A percentile compares a stretch with the other conserved stretches of the same genome.
phyloP scores from a whole-genome alignment of 2,888 invertebrate species.

The Chalcis sispes region DNA sequence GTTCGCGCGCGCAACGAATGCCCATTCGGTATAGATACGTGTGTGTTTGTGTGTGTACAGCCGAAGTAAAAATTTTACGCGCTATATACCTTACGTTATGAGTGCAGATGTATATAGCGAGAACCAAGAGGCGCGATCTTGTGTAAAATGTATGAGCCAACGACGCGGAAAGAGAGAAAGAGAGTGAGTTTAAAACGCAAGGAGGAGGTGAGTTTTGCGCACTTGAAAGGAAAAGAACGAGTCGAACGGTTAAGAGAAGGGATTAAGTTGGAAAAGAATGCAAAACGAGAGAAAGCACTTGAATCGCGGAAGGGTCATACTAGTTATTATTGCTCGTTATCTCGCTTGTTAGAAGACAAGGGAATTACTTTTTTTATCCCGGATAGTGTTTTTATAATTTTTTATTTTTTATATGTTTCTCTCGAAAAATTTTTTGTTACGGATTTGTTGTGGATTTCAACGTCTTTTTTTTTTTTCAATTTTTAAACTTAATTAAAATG shows the following conservation, averaged over 20 bases:
- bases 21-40: too few species aligned
- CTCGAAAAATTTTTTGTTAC: too few species aligned
- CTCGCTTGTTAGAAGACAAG: not conserved
- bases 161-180: slow-evolving; percentile 28
- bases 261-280: not conserved
- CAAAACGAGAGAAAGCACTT: not conserved
- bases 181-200: not conserved
- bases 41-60: too few species aligned
- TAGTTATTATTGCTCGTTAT: slow-evolving; percentile 36
- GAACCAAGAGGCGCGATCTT: slow-evolving; percentile 55
- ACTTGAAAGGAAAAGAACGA: not conserved
- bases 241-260: not conserved
- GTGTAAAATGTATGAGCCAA: slow-evolving; percentile 62
- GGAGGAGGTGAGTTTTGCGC: not conserved
- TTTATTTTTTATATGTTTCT: not conserved
- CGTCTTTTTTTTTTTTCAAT: too few species aligned
- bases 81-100: slow-evolving; percentile 41
- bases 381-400: too few species aligned
- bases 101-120: slow-evolving; percentile 16
- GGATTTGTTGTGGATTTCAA: too few species aligned
- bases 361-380: too few species aligned
- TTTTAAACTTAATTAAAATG: too few species aligned
- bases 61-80: slow-evolving; percentile 40
- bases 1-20: too few species aligned
- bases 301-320: not conserved